phyloP scores from a whole-genome alignment of 1,140 invertebrate species.

The Drosophila bifasciata region DNA sequence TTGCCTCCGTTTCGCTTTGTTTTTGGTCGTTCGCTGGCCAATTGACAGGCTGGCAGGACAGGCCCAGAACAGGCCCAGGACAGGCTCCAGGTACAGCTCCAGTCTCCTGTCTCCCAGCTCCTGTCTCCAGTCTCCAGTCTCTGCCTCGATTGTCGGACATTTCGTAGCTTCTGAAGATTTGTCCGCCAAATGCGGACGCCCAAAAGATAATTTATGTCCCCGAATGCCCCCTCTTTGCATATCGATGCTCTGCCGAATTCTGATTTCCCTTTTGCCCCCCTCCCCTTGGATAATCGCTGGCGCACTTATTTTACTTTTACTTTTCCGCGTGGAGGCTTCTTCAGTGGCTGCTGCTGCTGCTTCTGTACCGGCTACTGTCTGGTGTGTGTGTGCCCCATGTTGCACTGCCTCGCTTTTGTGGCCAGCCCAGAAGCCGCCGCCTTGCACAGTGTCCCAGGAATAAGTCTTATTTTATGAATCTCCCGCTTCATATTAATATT shows the following conservation, averaged over 20 bases:
- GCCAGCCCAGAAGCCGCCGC: slow-evolving; percentile 15
- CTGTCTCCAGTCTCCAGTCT: background rate
- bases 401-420: slow-evolving; percentile 29
- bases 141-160: slow-evolving; percentile 16
- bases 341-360: slow-evolving; percentile 39
- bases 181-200: slow-evolving; percentile 56
- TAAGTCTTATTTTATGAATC: background rate
- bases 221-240: slow-evolving; percentile 48
- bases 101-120: background rate
- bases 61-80: too few relatives aligned
- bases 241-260: slow-evolving; percentile 5
- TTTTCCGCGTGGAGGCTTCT: slow-evolving; percentile 57
- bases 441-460: slow-evolving; percentile 28
- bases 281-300: slow-evolving; percentile 16
- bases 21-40: slow-evolving; percentile 40
- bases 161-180: slow-evolving; percentile 61
- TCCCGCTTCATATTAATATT: too few relatives aligned
- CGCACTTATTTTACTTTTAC: slow-evolving; percentile 74
- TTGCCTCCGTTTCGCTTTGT: slow-evolving; percentile 5
- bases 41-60: slow-evolving; percentile 46
- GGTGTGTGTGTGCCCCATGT: slow-evolving; percentile 3
- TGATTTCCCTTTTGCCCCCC: slow-evolving; percentile 8
- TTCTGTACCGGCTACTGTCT: slow-evolving; percentile 46
- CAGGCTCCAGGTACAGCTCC: too few relatives aligned
- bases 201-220: slow-evolving; percentile 78